Percentiles rank a stretch among this genome's conserved stretches.
These are phyloP conservation scores for Dasysyrphus albostriatus DNA, from an alignment of 2,888 invertebrate genomes.

Conservation along the genomic window DNA sequence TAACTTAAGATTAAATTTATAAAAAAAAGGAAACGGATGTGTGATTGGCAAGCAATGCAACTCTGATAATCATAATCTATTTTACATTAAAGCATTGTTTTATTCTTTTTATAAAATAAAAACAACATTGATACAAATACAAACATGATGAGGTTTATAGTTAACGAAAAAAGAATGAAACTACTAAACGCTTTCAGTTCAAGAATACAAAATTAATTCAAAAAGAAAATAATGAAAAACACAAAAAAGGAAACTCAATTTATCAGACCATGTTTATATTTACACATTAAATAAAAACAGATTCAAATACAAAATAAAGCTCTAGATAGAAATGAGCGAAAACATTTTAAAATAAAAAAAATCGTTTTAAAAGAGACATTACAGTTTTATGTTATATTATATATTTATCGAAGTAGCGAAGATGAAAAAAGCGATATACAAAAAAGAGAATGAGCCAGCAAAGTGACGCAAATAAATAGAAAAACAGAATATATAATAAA, in stretches of 20 bases:
- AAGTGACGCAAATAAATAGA: slow-evolving; percentile 71
- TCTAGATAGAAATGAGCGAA: slow-evolving; percentile 62
- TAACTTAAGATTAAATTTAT: slow-evolving; percentile 55
- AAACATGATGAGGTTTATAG: slow-evolving; percentile 34
- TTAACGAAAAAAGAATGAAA: slow-evolving; percentile 31
- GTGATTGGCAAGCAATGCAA: slow-evolving; percentile 51
- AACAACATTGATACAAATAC: slow-evolving; percentile 36
- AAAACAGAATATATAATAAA: slow-evolving; percentile 64
- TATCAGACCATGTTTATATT: slow-evolving; percentile 67
- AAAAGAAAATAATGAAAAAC: slow-evolving; percentile 14
- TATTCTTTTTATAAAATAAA: slow-evolving; percentile 38
- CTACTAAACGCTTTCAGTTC: slow-evolving; percentile 39
- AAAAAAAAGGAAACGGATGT: slow-evolving; percentile 26
- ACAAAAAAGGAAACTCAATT: slow-evolving; percentile 14
- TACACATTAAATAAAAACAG: slow-evolving; percentile 42
- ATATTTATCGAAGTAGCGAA: slow-evolving; percentile 70
- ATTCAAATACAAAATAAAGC: slow-evolving; percentile 31
- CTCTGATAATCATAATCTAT: slow-evolving; percentile 33
- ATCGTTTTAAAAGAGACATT: slow-evolving; percentile 60
- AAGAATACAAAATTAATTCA: slow-evolving; percentile 13
- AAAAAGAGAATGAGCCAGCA: slow-evolving; percentile 74
- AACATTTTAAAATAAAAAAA: slow-evolving; percentile 54
- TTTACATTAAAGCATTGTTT: slow-evolving; percentile 34
- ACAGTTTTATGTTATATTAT: slow-evolving; percentile 69
- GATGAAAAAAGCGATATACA: slow-evolving; percentile 59